Conservation (phyloP, 2,113 vertebrate genomes). For the Prionailurus bengalensis region DNA sequence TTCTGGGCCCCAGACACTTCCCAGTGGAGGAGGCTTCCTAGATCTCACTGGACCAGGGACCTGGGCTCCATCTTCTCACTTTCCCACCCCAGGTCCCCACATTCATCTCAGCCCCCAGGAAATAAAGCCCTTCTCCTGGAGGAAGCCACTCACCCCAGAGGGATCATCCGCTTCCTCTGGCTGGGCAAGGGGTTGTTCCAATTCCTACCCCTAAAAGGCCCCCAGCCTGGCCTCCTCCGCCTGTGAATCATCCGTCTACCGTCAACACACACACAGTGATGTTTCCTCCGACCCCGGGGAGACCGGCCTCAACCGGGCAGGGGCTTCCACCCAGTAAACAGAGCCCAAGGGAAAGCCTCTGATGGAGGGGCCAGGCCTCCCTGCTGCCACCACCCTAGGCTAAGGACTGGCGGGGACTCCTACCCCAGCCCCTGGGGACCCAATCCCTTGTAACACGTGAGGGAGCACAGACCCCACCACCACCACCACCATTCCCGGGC, state of each 20-base stretch:
- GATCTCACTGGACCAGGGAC: background rate
- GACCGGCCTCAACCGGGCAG: background rate
- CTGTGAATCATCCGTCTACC: background rate
- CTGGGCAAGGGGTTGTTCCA: background rate
- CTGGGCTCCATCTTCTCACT: background rate
- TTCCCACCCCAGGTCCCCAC: background rate
- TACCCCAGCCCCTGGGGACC: background rate
- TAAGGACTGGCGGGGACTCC: background rate
- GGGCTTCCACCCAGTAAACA: background rate
- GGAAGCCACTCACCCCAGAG: background rate
- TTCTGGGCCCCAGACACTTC: background rate
- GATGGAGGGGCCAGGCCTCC: background rate
- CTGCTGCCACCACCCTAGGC: too few relatives aligned
- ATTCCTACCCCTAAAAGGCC: background rate
- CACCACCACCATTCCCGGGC: background rate
- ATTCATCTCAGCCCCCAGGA: background rate
- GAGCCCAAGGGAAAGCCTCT: background rate
- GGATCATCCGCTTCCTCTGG: too few relatives aligned
- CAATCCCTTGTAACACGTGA: background rate
- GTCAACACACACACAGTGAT: background rate
- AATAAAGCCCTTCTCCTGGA: background rate
- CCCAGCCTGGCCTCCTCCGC: background rate
- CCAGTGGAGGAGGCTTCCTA: background rate
- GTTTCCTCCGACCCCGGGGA: background rate
- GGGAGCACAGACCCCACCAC: too few relatives aligned